Evolutionary conservation across 2,888 invertebrate species (phyloP), one percentile per base, ranked within the genome.

Genomic region (Argyresthia goedartella): DNA sequence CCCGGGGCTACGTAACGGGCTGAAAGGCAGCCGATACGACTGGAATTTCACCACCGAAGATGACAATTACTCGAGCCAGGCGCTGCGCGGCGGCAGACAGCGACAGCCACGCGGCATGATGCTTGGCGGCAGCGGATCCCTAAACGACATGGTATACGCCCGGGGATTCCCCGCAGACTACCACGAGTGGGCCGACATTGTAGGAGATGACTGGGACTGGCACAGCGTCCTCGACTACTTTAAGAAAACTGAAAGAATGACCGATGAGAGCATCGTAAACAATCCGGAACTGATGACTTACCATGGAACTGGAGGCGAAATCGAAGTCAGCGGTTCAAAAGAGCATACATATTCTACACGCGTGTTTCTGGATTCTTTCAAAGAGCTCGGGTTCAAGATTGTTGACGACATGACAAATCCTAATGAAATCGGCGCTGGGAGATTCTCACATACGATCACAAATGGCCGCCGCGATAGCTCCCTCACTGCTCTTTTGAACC

Each of bases 141-240:
- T 81, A 53, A 81, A 80, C 54, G 76, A 76, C 62, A 81, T 82
- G 81, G 66, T 84, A 9, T 82, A 84, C 59, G 61, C 81, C 1
- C 64, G 84, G 4, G 84, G 84, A 0, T 72, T 70, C 55, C 81
- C 81, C 10, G 57, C 55, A 0, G 84, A 85, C 61, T 85, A 77
- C 60, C 60, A 77, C 6, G 76, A 78, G 50, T 85, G 82, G 84
- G 77, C 73, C 0, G 15, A 55, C 3, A 53, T 65, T 10, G 61
- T 61, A 1, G 77, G 78, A 0, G 57, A 64, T 0, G 56, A 62
- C 0, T 84, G 82, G 82, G 62, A 57, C 51, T 84, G 82, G 82
- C 55, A 60, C 0, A 66, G 67, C 8, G 79, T 81, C 0, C 61
- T 84, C 0, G 56, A 67, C 1, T 80, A 73, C 57, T 84, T 81